Evolutionary conservation across 2,888 invertebrate genomes (phyloP).

Genomic region (Ashinkailepas kermadecensis): DNA sequence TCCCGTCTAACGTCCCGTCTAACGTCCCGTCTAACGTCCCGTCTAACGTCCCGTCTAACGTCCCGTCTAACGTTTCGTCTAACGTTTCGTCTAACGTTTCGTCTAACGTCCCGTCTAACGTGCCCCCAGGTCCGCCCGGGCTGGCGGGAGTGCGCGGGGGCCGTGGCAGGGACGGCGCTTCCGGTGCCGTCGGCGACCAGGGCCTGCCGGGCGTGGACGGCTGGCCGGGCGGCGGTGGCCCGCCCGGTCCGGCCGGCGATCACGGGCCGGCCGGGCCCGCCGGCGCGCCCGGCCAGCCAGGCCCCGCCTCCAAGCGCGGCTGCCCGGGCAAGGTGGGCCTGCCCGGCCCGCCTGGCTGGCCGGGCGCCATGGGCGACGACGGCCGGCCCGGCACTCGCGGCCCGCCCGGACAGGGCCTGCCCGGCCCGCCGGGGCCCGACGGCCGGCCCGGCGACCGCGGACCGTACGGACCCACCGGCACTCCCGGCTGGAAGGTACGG

Average conservation of each 20-base stretch:
- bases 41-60: too few relatives aligned
- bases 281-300: conserved; percentile 42
- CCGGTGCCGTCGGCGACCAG: conserved; percentile 51
- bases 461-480: conserved; percentile 51
- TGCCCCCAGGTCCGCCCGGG: conserved; percentile 26
- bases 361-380: conserved; percentile 36
- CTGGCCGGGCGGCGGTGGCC: conserved; percentile 45
- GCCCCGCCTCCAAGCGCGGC: conserved; percentile 59
- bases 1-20: too few relatives aligned
- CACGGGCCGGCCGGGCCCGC: conserved; percentile 39
- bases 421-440: conserved; percentile 41
- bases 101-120: neutral
- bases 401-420: conserved; percentile 45
- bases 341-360: conserved; percentile 40
- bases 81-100: too few relatives aligned
- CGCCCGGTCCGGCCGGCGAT: conserved; percentile 61
- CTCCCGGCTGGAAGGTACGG: conserved; percentile 56
- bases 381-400: conserved; percentile 36
- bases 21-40: too few relatives aligned
- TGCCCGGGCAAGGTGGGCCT: conserved; percentile 71
- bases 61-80: too few relatives aligned
- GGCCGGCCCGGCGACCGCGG: conserved; percentile 36
- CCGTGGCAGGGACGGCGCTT: neutral
- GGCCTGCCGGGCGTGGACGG: conserved; percentile 40
- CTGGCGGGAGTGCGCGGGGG: neutral